Percentiles rank a stretch among this genome's conserved stretches.
These are phyloP conservation scores for Cassiopea andromeda DNA, from an alignment of 30 jellyfish, hydroid and myxozoan genomes.

Conservation along the genomic window DNA sequence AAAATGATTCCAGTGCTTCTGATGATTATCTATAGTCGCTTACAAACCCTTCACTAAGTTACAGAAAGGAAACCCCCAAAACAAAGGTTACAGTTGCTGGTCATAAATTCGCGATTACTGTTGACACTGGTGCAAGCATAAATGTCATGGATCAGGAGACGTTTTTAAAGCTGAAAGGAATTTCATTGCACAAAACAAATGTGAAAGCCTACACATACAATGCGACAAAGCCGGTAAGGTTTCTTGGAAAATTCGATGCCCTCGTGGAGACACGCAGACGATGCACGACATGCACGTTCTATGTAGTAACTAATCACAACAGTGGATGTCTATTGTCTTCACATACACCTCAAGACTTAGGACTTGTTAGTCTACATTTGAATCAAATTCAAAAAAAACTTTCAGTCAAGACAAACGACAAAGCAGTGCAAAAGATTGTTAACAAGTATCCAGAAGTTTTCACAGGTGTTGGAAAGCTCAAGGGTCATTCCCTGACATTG, in stretches of 20 bases:
- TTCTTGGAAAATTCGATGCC: conserved; percentile 33
- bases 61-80: conserved; percentile 17
- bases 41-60: not conserved
- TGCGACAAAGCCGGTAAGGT: conserved; percentile 26
- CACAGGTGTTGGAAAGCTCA: conserved; percentile 29
- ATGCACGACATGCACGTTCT: conserved; percentile 26
- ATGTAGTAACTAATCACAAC: conserved; percentile 13
- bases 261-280: conserved; percentile 31
- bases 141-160: conserved; percentile 46
- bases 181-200: conserved; percentile 33
- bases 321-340: conserved; percentile 37
- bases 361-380: conserved; percentile 34
- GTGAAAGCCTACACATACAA: conserved; percentile 47
- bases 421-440: not conserved
- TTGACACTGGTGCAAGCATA: conserved; percentile 50
- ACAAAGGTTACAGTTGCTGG: conserved; percentile 37
- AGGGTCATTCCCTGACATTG: conserved; percentile 9
- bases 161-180: conserved; percentile 6
- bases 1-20: not conserved
- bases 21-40: conserved; percentile 41
- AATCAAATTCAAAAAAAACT: not conserved
- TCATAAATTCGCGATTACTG: not conserved
- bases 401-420: conserved; percentile 23
- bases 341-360: conserved; percentile 32
- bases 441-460: conserved; percentile 30